Percentiles rank a stretch among this genome's conserved stretches.
Conservation (phyloP, 2,797 vertebrate species). For the Ibycter americanus region DNA sequence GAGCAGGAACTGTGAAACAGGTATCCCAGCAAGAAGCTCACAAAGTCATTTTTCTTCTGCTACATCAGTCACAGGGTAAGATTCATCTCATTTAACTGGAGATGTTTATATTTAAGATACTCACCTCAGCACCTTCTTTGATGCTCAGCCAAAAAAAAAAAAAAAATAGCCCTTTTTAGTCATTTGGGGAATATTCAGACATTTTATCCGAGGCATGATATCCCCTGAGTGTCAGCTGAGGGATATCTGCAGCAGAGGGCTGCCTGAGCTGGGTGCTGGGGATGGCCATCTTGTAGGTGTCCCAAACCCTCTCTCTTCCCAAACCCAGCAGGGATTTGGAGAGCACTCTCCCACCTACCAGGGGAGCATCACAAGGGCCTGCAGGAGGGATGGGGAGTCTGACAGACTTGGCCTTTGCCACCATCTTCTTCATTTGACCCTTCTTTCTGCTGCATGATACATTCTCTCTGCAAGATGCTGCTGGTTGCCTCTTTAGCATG, state of each 20-base stretch:
- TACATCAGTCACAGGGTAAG: neutral
- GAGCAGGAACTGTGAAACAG: neutral
- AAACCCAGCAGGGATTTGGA: neutral
- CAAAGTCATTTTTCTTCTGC: neutral
- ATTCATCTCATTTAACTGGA: neutral
- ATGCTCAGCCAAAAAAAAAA: neutral
- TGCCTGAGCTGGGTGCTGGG: neutral
- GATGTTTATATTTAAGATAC: neutral
- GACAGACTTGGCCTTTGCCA: neutral
- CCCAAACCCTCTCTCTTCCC: neutral
- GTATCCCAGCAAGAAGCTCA: neutral
- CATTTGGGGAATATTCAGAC: neutral
- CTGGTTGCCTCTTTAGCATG: neutral
- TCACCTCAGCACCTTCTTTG: neutral
- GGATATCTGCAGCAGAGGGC: neutral
- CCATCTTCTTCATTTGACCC: neutral
- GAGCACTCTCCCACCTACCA: fast-evolving
- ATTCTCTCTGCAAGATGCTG: neutral
- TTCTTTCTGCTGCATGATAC: neutral
- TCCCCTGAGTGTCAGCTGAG: neutral
- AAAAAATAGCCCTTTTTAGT: neutral
- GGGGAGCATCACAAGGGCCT: neutral
- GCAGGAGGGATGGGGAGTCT: neutral
- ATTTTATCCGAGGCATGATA: neutral
- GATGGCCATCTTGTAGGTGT: neutral